Base-by-base conservation (phyloP, 2,797 vertebrate genomes). In the Neomorphus geoffroyi region DNA sequence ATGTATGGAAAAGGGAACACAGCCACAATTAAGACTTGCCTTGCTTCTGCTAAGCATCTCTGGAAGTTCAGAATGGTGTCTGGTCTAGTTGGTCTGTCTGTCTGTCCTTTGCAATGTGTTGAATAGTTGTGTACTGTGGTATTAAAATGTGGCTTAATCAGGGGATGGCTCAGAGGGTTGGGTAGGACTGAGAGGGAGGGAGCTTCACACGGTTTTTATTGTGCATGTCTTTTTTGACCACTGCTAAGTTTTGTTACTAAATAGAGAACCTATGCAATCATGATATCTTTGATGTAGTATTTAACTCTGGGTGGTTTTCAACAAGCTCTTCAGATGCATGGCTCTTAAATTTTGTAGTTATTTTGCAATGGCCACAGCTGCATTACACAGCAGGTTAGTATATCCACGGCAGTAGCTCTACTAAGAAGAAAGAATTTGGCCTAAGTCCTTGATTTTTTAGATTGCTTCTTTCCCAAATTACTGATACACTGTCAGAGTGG, bases 261-360 rank as follows among this genome's bases (percentile, higher is more conserved):
- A n/a, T 91, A 96, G 81, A 90, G 80, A 91, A 92, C 95, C 96
- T 94, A 84, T 80, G 90, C 97, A 97, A 97, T 98, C 98, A 98
- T 96, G 97, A 96, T 93, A 82, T 75, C 86, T 95, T 97, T 94
- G 27, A 15, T 67, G 32, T 85, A 46, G 48, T 71, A 60, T 45
- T 54, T 78, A 88, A 46, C 61, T 75, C 22, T 22, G 37, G 64
- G 86, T 92, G 80, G 8, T 89, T 67, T 92, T 84, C 74, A 45
- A n/a, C 23, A 67, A 62, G 92, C 96, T 95, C 94, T 91, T 92
- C 92, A 67, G 79, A 83, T 93, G 96, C 97, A 95, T 94, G 94
- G 69, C 80, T 94, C 94, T 90, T 57, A 86, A 90, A 86, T 86
- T 94, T 86, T 70, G 51, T 92, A 87, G 56, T 82, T 84, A 35